phyloP scores from a whole-genome alignment of 35 echinoderm and acorn worm species.

The Chiridota heheva region DNA sequence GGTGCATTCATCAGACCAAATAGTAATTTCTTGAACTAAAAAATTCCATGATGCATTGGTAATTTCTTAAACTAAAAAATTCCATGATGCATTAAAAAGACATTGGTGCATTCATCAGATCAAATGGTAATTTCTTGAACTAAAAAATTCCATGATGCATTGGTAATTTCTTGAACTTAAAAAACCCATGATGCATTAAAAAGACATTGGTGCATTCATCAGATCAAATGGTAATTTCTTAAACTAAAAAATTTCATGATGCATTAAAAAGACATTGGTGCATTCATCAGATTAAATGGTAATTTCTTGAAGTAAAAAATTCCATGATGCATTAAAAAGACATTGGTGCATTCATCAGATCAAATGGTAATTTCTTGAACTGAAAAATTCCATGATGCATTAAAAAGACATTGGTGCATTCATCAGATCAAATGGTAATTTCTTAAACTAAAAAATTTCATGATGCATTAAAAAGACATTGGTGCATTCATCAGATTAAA shows the following conservation, averaged over 20 bases:
- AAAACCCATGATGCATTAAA: constrained; percentile 50
- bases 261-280: constrained; percentile 39
- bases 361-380: constrained; percentile 58
- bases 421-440: constrained; percentile 51
- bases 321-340: constrained; percentile 43
- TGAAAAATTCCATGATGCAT: constrained; percentile 42
- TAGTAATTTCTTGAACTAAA: constrained; percentile 47
- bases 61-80: constrained; percentile 49
- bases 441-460: constrained; percentile 50
- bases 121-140: constrained; percentile 58
- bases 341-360: constrained; percentile 44
- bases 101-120: constrained; percentile 44
- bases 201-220: constrained; percentile 41
- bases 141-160: constrained; percentile 29
- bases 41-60: constrained; percentile 30
- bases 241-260: constrained; percentile 44
- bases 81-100: constrained; percentile 43
- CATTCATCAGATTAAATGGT: constrained; percentile 54
- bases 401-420: constrained; percentile 49
- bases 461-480: constrained; percentile 33
- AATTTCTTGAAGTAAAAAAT: constrained; percentile 48
- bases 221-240: constrained; percentile 59
- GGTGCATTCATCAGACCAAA: constrained; percentile 60
- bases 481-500: constrained; percentile 57
- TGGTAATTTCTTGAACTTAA: too few species aligned